These are phyloP conservation scores for Sorex araneus DNA, from an alignment of 2,113 vertebrate species.

Conservation along the genomic window DNA sequence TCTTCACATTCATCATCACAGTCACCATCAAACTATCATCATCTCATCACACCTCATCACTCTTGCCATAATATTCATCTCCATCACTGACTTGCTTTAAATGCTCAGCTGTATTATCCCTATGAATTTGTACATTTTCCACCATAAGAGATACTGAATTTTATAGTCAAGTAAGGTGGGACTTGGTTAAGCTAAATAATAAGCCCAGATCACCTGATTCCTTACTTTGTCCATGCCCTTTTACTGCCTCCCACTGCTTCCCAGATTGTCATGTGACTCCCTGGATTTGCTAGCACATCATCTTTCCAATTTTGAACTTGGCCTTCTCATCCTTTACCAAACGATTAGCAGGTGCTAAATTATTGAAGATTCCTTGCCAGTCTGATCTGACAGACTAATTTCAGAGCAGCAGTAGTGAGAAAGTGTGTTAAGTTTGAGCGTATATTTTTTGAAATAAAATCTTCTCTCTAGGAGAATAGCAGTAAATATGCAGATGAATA, in stretches of 20 bases:
- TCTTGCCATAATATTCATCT: not conserved
- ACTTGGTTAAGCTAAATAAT: not conserved
- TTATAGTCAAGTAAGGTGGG: not conserved
- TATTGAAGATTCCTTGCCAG: constrained; percentile 64
- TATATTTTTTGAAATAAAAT: constrained; percentile 69
- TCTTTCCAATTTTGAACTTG: not conserved
- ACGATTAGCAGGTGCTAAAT: constrained; percentile 39
- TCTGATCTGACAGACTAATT: constrained; percentile 57
- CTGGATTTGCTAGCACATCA: not conserved
- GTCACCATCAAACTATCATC: not conserved
- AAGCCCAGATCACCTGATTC: not conserved
- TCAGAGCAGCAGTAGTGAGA: constrained; percentile 55
- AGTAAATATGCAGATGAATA: constrained; percentile 51
- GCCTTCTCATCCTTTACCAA: constrained; percentile 13
- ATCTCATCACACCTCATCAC: too few species aligned
- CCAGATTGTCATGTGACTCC: not conserved
- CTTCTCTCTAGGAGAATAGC: constrained; percentile 49
- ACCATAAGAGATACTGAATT: not conserved
- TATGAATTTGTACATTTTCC: fast-evolving
- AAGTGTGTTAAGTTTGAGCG: constrained; percentile 39
- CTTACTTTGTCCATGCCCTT: not conserved
- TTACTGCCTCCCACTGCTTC: not conserved
- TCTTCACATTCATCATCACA: fast-evolving
- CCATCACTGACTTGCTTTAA: fast-evolving
- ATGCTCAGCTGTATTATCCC: not conserved